These are phyloP conservation scores for Strongylocentrotus purpuratus DNA, from an alignment of 35 echinoderm and acorn worm species.

Conservation along the genomic window DNA sequence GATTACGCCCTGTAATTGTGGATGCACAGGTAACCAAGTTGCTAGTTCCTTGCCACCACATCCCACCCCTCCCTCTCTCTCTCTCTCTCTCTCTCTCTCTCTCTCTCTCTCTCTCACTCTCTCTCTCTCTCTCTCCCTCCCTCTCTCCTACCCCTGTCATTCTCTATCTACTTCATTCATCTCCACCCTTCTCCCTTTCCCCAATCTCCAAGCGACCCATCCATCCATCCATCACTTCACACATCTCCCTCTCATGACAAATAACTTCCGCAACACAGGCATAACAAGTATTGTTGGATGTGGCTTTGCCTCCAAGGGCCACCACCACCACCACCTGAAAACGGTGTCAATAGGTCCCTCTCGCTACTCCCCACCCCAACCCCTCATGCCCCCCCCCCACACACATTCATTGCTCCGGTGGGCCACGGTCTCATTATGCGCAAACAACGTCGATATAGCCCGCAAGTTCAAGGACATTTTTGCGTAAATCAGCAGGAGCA, in stretches of 20 bases:
- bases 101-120: not conserved
- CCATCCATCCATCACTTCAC: not conserved
- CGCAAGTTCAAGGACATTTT: not conserved
- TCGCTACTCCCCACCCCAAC: conserved; percentile 5
- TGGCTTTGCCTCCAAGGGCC: not conserved
- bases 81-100: not conserved
- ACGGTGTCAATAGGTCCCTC: not conserved
- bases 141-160: not conserved
- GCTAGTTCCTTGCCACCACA: not conserved
- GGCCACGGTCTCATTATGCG: not conserved
- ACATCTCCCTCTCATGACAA: not conserved
- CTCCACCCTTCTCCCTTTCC: too few relatives aligned
- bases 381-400: not conserved
- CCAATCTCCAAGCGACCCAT: not conserved
- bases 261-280: conserved; percentile 16
- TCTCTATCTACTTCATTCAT: not conserved
- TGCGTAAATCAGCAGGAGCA: not conserved
- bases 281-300: conserved; percentile 13
- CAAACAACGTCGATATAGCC: not conserved
- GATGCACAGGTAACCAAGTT: too few relatives aligned
- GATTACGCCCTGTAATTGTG: too few relatives aligned
- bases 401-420: not conserved
- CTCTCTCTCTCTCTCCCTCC: not conserved
- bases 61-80: not conserved
- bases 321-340: not conserved